phyloP scores from a whole-genome alignment of 2,888 invertebrate species.

The Caenorhabditis auriculariae region DNA sequence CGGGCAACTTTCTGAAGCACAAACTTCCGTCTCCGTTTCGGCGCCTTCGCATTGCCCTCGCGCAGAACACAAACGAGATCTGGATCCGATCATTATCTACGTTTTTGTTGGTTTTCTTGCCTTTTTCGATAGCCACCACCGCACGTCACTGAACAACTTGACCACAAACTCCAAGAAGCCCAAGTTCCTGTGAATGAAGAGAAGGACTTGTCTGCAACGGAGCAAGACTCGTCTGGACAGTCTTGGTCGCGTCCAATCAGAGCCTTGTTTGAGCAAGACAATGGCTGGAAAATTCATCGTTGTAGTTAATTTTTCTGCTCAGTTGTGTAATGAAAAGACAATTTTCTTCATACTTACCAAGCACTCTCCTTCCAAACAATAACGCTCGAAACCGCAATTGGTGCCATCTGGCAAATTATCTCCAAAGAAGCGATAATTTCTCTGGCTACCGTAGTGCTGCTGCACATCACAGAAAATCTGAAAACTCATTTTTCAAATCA shows the following conservation, averaged over 20 bases:
- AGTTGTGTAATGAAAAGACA: too few species aligned
- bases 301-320: too few species aligned
- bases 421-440: slow-evolving; percentile 63
- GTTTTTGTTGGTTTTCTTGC: slow-evolving; percentile 2
- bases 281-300: slow-evolving; percentile 46
- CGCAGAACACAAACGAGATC: slow-evolving; percentile 45
- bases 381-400: slow-evolving; percentile 60
- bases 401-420: slow-evolving; percentile 64
- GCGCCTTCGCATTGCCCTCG: slow-evolving; percentile 52
- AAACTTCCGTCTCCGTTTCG: slow-evolving; percentile 46
- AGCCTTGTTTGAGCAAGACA: slow-evolving; percentile 52
- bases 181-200: slow-evolving; percentile 37
- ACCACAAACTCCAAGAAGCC: slow-evolving; percentile 55
- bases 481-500: slow-evolving; percentile 6
- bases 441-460: slow-evolving; percentile 48
- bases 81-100: slow-evolving; percentile 3
- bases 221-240: slow-evolving; percentile 50
- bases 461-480: slow-evolving; percentile 63
- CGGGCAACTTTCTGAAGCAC: slow-evolving; percentile 49
- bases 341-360: slow-evolving; percentile 42
- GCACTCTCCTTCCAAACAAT: slow-evolving; percentile 62
- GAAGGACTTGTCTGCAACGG: slow-evolving; percentile 19
- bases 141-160: slow-evolving; percentile 53
- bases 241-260: slow-evolving; percentile 51
- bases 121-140: slow-evolving; percentile 53